Evolutionary conservation across 2,797 vertebrate genomes (phyloP).

Genomic region (Podarcis siculus): DNA sequence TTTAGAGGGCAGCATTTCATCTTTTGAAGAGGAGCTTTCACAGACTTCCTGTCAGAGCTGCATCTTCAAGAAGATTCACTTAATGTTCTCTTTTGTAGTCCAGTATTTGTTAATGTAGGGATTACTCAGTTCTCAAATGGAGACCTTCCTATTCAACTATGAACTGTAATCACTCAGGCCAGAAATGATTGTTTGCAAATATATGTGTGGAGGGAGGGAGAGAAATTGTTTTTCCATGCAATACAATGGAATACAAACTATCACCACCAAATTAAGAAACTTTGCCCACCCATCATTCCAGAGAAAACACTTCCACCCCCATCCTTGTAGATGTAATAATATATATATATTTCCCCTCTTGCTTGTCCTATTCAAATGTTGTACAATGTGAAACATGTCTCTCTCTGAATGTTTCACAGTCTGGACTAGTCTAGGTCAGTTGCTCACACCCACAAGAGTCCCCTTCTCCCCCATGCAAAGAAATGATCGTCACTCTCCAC

Average conservation of each 20-base stretch:
- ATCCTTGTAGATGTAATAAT: not conserved
- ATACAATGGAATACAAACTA: no score
- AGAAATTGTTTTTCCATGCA: no score
- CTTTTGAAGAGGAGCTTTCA: slow-evolving; percentile 73
- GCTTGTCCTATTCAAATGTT: not conserved
- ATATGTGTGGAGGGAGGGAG: slow-evolving; percentile 5
- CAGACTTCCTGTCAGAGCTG: slow-evolving; percentile 70
- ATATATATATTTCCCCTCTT: not conserved
- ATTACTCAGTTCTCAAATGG: slow-evolving; percentile 73
- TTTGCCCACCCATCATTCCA: not conserved
- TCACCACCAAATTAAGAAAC: not conserved
- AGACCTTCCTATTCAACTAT: slow-evolving; percentile 70
- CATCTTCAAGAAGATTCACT: slow-evolving; percentile 64
- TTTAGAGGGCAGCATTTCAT: slow-evolving; percentile 67
- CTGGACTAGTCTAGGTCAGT: not conserved
- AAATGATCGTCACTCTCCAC: no score
- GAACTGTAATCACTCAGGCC: slow-evolving; percentile 65
- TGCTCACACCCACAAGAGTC: not conserved
- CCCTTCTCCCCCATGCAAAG: not conserved
- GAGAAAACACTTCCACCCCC: slow-evolving; percentile 11
- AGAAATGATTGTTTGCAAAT: slow-evolving; percentile 70
- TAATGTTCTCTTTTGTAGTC: slow-evolving; percentile 68
- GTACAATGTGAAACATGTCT: not conserved
- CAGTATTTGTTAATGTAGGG: slow-evolving; percentile 66
- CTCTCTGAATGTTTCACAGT: not conserved